Evolutionary conservation across 1,140 invertebrate species (phyloP).

Genomic region (Phocides pigmalion): DNA sequence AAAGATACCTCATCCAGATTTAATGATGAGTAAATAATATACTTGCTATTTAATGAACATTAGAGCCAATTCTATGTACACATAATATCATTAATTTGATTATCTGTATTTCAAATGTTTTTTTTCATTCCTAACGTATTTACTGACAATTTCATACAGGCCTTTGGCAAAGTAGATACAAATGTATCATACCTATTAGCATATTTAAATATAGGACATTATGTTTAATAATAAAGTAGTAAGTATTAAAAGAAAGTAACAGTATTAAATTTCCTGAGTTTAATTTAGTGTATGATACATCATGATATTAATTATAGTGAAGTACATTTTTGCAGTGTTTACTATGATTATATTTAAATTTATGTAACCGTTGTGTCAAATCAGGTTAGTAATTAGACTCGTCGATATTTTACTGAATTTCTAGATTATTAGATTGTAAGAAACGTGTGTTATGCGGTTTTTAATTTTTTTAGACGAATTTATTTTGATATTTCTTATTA

Average conservation of each 20-base stretch:
- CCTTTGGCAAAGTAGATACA: no score
- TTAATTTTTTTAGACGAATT: constrained; percentile 72
- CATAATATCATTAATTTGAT: not conserved
- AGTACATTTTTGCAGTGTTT: not conserved
- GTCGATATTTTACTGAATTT: constrained; percentile 70
- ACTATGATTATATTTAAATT: not conserved
- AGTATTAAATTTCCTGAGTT: not conserved
- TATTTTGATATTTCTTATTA: constrained; percentile 82
- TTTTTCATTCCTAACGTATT: no score
- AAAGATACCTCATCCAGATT: not conserved
- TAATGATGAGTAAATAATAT: not conserved
- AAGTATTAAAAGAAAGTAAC: not conserved
- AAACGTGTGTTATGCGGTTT: constrained; percentile 47
- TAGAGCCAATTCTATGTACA: not conserved
- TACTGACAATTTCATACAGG: no score
- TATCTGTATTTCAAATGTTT: no score
- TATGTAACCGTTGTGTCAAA: constrained; percentile 45
- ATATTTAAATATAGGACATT: not conserved
- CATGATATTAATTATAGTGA: not conserved
- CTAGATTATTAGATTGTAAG: constrained; percentile 62
- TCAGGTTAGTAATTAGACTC: constrained; percentile 61
- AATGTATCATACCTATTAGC: not conserved
- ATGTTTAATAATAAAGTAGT: not conserved
- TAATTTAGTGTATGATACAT: not conserved
- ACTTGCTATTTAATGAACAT: not conserved